phyloP scores from a whole-genome alignment of 2,113 vertebrate genomes.

The Pseudorhombus dupliciocellatus region DNA sequence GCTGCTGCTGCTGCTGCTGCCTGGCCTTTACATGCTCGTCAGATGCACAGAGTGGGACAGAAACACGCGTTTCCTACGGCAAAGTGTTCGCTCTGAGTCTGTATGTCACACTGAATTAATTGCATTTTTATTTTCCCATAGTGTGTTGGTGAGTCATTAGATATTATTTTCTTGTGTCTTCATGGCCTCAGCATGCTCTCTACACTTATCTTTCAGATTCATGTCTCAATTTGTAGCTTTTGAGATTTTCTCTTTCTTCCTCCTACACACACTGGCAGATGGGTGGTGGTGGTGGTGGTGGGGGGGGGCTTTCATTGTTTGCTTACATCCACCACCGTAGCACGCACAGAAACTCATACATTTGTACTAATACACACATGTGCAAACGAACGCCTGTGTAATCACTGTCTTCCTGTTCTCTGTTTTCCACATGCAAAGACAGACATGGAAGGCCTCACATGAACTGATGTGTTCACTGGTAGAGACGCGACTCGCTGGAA shows the following conservation, averaged over 20 bases:
- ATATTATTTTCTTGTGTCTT: background rate
- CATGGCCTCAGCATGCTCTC: slow-evolving; percentile 24
- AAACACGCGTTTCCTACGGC: slow-evolving; percentile 6
- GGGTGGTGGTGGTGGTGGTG: slow-evolving; percentile 53
- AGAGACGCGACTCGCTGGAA: background rate
- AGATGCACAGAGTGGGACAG: background rate
- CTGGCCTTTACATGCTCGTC: slow-evolving; percentile 20
- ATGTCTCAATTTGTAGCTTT: slow-evolving; percentile 57
- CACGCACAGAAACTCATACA: slow-evolving; percentile 2
- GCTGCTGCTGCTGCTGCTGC: background rate
- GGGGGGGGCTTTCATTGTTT: slow-evolving; percentile 66
- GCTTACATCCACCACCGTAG: slow-evolving; percentile 33
- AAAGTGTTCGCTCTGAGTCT: background rate
- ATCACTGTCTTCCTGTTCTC: slow-evolving; percentile 18
- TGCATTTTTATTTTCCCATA: background rate
- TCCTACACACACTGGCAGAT: slow-evolving; percentile 69
- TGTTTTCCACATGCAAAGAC: slow-evolving; percentile 27
- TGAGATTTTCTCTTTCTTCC: slow-evolving; percentile 57
- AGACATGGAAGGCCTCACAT: slow-evolving; percentile 21
- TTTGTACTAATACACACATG: slow-evolving; percentile 2
- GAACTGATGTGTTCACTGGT: slow-evolving; percentile 22
- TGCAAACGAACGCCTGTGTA: background rate
- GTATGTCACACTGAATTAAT: slow-evolving; percentile 13
- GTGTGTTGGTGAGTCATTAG: background rate
- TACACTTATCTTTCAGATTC: slow-evolving; percentile 52